Evolutionary conservation across 1,140 invertebrate genomes (phyloP).

Genomic region (Scylla paramamosain): DNA sequence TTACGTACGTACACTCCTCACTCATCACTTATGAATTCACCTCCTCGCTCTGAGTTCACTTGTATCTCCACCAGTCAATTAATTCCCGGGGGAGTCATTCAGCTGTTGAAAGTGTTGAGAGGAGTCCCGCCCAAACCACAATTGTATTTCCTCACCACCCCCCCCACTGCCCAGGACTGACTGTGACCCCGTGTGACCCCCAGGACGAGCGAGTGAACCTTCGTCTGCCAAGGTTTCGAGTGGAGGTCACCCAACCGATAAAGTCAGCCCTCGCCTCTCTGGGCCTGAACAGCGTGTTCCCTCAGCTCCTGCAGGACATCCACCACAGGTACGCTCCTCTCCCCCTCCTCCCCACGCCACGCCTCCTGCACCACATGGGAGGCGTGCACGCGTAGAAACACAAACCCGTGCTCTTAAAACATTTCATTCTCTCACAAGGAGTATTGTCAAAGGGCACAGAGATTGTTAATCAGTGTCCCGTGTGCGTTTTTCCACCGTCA

Average conservation of each 20-base stretch:
- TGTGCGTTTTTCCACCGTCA: no score
- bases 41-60: no score
- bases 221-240: slow-evolving; percentile 79
- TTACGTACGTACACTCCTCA: no score
- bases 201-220: slow-evolving; percentile 80
- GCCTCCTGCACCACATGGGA: not conserved
- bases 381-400: not conserved
- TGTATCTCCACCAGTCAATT: no score
- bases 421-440: no score
- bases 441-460: no score
- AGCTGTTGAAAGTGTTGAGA: no score
- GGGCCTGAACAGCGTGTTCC: slow-evolving; percentile 79
- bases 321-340: slow-evolving; percentile 30
- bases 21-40: no score
- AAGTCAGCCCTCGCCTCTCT: slow-evolving; percentile 77
- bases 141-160: not conserved
- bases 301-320: slow-evolving; percentile 51
- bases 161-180: not conserved
- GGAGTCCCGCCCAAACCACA: not conserved
- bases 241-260: slow-evolving; percentile 65
- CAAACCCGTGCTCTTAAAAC: no score
- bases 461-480: no score
- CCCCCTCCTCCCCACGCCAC: not conserved
- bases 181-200: not conserved
- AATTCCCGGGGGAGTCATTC: no score